phyloP scores from a whole-genome alignment of 2,888 invertebrate species.

The Drosophila multiciliata region DNA sequence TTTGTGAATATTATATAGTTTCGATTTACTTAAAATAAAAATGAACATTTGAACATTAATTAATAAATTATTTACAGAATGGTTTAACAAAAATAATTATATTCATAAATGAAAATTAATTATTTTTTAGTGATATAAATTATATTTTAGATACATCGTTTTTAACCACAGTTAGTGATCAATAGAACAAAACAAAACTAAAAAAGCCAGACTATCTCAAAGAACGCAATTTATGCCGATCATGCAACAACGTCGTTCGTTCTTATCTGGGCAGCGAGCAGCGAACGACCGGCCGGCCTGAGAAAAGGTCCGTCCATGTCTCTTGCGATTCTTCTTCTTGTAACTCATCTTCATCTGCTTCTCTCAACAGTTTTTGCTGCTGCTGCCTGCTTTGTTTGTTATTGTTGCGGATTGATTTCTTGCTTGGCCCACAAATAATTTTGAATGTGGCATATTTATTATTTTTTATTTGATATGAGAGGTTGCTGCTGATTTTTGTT shows the following conservation, averaged over 20 bases:
- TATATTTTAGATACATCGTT: not conserved
- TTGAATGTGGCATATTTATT: constrained; percentile 48
- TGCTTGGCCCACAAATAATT: constrained; percentile 50
- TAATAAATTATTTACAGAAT: not conserved
- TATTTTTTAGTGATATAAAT: not conserved
- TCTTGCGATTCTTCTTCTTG: constrained; percentile 36
- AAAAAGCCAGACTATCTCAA: constrained; percentile 30
- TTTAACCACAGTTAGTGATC: not conserved
- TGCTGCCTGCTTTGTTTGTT: constrained; percentile 43
- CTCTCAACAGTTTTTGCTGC: not conserved
- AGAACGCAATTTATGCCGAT: constrained; percentile 62
- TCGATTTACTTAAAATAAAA: not conserved
- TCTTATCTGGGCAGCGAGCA: constrained; percentile 40
- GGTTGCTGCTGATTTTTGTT: constrained; percentile 49
- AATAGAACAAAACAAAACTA: constrained; percentile 14
- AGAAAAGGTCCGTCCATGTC: constrained; percentile 19
- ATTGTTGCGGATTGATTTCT: constrained; percentile 52
- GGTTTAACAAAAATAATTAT: not conserved
- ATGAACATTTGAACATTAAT: not conserved
- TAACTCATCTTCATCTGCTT: constrained; percentile 15
- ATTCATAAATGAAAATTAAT: not conserved
- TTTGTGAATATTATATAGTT: not conserved
- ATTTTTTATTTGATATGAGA: constrained; percentile 19
- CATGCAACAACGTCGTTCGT: constrained; percentile 33
- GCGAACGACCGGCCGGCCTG: constrained; percentile 15